Base-by-base conservation (phyloP, 2,113 vertebrate species). In the Prunella himalayana region DNA sequence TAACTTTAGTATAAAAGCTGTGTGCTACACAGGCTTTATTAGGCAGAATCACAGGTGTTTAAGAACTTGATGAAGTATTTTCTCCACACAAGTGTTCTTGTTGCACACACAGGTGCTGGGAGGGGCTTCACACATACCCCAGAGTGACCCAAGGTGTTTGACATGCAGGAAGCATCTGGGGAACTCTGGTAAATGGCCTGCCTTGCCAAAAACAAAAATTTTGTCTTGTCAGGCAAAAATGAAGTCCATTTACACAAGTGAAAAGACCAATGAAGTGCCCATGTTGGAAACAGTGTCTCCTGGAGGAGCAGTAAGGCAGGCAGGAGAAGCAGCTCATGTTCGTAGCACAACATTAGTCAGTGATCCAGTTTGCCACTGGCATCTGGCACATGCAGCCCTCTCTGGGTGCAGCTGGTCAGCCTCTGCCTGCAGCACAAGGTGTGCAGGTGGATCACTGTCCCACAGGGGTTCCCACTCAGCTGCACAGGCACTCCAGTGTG, bases 1-100 rank as follows among this genome's bases (percentile, higher is more conserved):
- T 95, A 97, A 94, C 78, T 92, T 91, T 49, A 50, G 86, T 20
- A 85, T 28, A 90, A 95, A 87, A 96, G 53, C 81, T 95, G 4
- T 76, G 65, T 82, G 91, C 83, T 91, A 86, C 70, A 45, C 73
- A 91, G 78, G 69, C 73, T 89, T 94, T 85, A 89, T 95, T 77
- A 90, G 78, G 87, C 81, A 88, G 37, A 89, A 87, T 76, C 93
- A 65, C 87, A 90, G 87, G 81, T 91, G 87, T 73, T 97, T 76
- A 82, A 92, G 82, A 70, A 57, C n/a, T 49, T 65, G 73, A 76
- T 57, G 53, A 90, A 82, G 94, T 50, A 35, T 92, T 95, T 94
- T 82, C 77, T 75, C 13, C 2, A 81, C 66, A 41, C 13, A 42
- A 88, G 60, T 33, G 57, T 15, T 92, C 57, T 64, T 79, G 49